Base-by-base conservation (phyloP, 2,797 vertebrate species). In the Silurus lanzhouensis region DNA sequence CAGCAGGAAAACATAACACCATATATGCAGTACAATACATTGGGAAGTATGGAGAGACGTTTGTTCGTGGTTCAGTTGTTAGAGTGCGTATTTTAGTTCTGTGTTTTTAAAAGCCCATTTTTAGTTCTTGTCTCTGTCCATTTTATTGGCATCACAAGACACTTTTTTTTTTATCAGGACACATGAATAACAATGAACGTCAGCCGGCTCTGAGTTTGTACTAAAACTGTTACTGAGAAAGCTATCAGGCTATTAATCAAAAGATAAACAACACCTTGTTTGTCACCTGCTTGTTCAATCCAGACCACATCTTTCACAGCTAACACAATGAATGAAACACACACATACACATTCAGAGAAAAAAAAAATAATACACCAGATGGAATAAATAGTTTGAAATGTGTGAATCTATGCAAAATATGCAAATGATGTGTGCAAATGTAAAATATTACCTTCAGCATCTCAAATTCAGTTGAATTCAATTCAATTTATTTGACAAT, bases 191-290 rank as follows among this genome's bases (percentile, higher is more conserved):
- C 89, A 80, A 48, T 8, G 17, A 48, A 64, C n/a, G 19, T 91
- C 88, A 87, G 89, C 81, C 87, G 83, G 81, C 83, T 86, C 2
- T 61, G 74, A 87, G 83, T 64, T 70, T 85, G 88, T 25, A 58
- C 79, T 60, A 78, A 89, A 85, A 86, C 82, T 31, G 67, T 61
- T 61, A n/a, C 87, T 66, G 83, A 78, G 76, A 89, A 87, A 67
- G 52, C 78, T 90, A 91, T 92, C 89, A 44, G 79, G 31, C 86
- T 83, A 90, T 93, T 92, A 90, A 92, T 93, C 91, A 86, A 77
- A 76, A 82, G 63, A 76, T 84, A 83, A 89, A 79, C 84, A 79
- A 77, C 46, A 0, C 31, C 7, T 27, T 61, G 25, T 66, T 89
- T 83, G 87, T 88, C 86, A 85, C 77, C 77, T 84, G 82, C 83